phyloP scores from a whole-genome alignment of 2,888 invertebrate genomes.

The Andrena praecox region DNA sequence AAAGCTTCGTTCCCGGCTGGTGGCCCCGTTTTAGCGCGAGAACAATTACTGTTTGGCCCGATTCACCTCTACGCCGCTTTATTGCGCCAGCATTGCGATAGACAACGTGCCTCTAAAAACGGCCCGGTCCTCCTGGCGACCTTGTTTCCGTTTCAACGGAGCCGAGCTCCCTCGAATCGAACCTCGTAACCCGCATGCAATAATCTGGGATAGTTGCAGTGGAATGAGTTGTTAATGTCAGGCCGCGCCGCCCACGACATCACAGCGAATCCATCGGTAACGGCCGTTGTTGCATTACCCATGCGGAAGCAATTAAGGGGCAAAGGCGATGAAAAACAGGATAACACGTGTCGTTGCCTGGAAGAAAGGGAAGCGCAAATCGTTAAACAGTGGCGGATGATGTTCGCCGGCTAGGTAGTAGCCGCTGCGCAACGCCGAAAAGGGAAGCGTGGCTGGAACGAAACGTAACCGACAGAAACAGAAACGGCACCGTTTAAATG shows the following conservation, averaged over 20 bases:
- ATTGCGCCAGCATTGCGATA: slow-evolving; percentile 3
- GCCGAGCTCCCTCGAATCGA: neutral
- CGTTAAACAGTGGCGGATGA: slow-evolving; percentile 4
- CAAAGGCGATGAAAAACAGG: neutral
- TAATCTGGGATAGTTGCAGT: slow-evolving; percentile 42
- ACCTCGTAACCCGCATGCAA: slow-evolving; percentile 27
- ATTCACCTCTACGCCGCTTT: slow-evolving; percentile 14
- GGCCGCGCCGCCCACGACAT: neutral
- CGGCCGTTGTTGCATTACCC: neutral
- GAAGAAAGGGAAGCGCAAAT: neutral
- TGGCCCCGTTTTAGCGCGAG: slow-evolving; percentile 35
- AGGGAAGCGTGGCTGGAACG: slow-evolving; percentile 8
- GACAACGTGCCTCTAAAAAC: slow-evolving; percentile 18
- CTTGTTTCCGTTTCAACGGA: neutral
- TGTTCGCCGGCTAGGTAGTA: slow-evolving; percentile 1
- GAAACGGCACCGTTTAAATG: slow-evolving; percentile 34
- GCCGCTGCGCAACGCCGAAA: slow-evolving; percentile 12
- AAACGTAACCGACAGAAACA: slow-evolving; percentile 18
- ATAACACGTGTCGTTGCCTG: neutral
- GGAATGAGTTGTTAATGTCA: slow-evolving; percentile 1
- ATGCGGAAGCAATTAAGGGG: neutral
- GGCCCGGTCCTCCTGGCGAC: neutral
- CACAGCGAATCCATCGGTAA: too few species aligned
- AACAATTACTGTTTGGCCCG: slow-evolving; percentile 52
- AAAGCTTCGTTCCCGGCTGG: slow-evolving; percentile 38